These are phyloP conservation scores for Temnothorax unifasciatus DNA, from an alignment of 2,888 invertebrate species.

Conservation along the genomic window DNA sequence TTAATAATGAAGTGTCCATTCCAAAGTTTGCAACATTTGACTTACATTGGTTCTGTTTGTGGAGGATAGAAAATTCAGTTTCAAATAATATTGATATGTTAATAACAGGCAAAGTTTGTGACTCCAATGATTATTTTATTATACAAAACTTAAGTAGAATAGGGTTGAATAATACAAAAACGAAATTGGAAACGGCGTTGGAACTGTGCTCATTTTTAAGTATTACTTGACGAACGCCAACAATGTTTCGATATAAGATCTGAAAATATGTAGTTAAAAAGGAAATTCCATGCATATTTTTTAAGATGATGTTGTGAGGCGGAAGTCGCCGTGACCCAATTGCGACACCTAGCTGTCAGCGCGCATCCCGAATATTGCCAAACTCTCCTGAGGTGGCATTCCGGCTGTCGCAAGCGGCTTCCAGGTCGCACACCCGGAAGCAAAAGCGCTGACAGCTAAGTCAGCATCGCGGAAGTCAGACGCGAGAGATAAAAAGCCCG, in stretches of 20 bases:
- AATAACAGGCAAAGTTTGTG: neutral
- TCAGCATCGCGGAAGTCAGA: too few relatives aligned
- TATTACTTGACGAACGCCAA: neutral
- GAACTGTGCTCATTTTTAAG: neutral
- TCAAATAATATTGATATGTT: neutral
- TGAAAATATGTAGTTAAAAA: neutral
- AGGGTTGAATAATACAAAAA: neutral
- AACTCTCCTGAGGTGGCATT: too few relatives aligned
- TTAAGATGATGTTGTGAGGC: neutral
- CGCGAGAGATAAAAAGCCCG: too few relatives aligned
- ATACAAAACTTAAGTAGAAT: neutral
- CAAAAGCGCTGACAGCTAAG: too few relatives aligned
- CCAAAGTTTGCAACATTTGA: neutral
- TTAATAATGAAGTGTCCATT: constrained; percentile 26
- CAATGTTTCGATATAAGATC: neutral
- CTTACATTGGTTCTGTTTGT: neutral
- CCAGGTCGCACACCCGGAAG: too few relatives aligned
- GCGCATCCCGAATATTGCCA: too few relatives aligned
- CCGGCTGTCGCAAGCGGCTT: too few relatives aligned
- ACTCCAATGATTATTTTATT: neutral
- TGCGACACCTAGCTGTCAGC: too few relatives aligned
- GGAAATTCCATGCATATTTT: neutral
- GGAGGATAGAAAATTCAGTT: constrained; percentile 3
- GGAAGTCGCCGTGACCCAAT: too few relatives aligned
- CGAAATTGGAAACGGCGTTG: neutral